Evolutionary conservation across 2,888 invertebrate species (phyloP).

Genomic region (Eupithecia abbreviata): DNA sequence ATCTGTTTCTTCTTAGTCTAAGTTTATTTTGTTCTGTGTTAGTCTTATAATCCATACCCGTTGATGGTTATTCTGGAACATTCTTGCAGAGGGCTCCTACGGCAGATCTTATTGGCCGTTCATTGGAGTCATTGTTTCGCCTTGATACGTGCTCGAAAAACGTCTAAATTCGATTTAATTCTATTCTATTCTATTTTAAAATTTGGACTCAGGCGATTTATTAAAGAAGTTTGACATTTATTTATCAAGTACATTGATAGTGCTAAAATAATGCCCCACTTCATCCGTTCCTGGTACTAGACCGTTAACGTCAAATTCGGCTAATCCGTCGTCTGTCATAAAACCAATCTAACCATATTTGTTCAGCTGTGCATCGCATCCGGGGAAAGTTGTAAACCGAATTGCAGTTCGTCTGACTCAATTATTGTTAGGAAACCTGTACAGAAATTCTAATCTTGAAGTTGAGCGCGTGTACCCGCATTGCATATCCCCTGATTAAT

Average conservation of each 20-base stretch:
- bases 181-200: too few relatives aligned
- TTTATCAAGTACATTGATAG: not conserved
- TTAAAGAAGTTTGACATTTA: not conserved
- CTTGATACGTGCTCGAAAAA: too few relatives aligned
- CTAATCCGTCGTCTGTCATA: constrained; percentile 13
- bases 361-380: constrained; percentile 31
- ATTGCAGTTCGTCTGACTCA: constrained; percentile 67
- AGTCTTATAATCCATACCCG: too few relatives aligned
- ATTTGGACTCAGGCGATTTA: not conserved
- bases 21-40: too few relatives aligned
- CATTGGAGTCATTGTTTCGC: too few relatives aligned
- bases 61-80: too few relatives aligned
- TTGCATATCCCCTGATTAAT: constrained; percentile 78
- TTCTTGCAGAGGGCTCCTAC: too few relatives aligned
- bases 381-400: constrained; percentile 48
- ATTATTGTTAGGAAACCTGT: constrained; percentile 69
- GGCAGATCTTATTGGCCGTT: too few relatives aligned
- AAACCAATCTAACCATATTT: constrained; percentile 32
- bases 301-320: not conserved
- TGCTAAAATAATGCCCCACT: not conserved
- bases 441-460: constrained; percentile 73
- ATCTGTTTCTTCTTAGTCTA: too few relatives aligned
- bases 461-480: constrained; percentile 67
- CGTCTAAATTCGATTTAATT: too few relatives aligned
- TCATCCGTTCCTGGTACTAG: not conserved